Conservation (phyloP, 2,888 invertebrate species). For the Tetramorium bicarinatum region DNA sequence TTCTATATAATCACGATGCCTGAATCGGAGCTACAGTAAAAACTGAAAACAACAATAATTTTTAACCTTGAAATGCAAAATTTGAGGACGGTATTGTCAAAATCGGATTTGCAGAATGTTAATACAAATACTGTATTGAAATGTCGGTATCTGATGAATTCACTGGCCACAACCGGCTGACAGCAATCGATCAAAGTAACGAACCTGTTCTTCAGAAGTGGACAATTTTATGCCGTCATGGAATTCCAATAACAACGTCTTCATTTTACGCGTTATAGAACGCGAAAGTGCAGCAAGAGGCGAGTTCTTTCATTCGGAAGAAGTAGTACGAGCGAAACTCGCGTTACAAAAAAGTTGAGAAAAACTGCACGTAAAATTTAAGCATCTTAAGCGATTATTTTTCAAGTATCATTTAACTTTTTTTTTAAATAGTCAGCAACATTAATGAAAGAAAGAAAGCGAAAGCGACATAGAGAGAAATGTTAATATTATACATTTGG, state of each 20-base stretch:
- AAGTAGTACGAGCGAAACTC: not conserved
- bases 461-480: not conserved
- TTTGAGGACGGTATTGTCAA: not conserved
- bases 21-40: not conserved
- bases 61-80: not conserved
- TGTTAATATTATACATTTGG: not conserved
- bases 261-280: not conserved
- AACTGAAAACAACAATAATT: not conserved
- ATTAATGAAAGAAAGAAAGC: too few relatives aligned
- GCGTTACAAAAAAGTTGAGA: not conserved
- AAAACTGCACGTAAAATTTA: not conserved
- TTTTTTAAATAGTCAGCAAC: not conserved
- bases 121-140: not conserved
- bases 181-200: slow-evolving; percentile 24
- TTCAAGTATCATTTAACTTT: not conserved
- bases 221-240: slow-evolving; percentile 7
- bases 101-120: slow-evolving; percentile 1
- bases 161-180: not conserved
- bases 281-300: not conserved
- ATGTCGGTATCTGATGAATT: not conserved
- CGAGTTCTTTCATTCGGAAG: not conserved
- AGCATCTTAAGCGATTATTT: not conserved
- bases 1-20: not conserved
- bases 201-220: slow-evolving; percentile 4
- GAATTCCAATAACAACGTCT: not conserved